Evolutionary conservation across 2,888 invertebrate genomes (phyloP), one percentile per base, ranked within the genome.

Genomic region (Drepanosiphum platanoidis): DNA sequence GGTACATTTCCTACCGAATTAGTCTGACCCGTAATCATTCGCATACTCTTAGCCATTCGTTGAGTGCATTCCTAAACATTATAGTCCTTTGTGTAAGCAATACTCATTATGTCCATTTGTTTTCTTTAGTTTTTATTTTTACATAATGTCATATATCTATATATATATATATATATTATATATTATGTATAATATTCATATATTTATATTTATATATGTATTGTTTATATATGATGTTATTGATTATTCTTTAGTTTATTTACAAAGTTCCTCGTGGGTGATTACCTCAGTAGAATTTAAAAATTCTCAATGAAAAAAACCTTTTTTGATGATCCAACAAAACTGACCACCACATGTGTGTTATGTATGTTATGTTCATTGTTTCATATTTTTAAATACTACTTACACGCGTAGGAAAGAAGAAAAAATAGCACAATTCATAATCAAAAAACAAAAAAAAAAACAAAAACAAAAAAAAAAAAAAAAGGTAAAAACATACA

Each of bases 41-140:
- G 66, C 75, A 66, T 46, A 83, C 66, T 74, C 72, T 72, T 82
- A 83, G 74, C 66, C 83, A 83, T 83, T 75, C 66, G 52, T n/a
- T 58, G 66, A 83, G 83, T 83, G 83, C 83, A 83, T 83, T 83
- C 83, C 83, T 83, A 83, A 74, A 66, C 61, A 82, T 72, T 72
- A 61, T 82, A 64, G 82, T 82, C 72, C 64, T 82, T 72, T 72
- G 15, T 72, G 15, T 32, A 72, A 82, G 32, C 64, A 74, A 83
- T 74, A 74, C 64, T 83, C 36, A 52, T 74, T 83, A 42, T 83
- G 52, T 83, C 74, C 46, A 66, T 75, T 83, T 75, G 64, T 83
- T 83, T 82, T 82, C 74, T 74, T 75, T 83, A 75, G 46, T 83
- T 75, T 46, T 75, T 66, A 66, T 83, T 83, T 61, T 81, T 72